Evolutionary conservation across 1,140 invertebrate species (phyloP), one percentile per base, ranked within the genome.

Genomic region (Nephila pilipes): DNA sequence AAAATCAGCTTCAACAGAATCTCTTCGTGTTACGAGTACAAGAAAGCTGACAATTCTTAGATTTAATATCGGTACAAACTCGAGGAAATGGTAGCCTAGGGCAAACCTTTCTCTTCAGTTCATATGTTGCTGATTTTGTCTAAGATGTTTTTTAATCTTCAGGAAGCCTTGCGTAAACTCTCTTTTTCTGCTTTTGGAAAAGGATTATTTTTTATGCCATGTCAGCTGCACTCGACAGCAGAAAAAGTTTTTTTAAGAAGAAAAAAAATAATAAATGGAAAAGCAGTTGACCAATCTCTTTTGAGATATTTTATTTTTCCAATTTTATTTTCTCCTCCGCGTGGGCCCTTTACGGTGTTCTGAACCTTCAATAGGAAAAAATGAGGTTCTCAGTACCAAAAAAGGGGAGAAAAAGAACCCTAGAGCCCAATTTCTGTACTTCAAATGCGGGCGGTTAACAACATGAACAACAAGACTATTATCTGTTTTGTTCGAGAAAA

Each of bases 111-210:
- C n/a, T 83, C 46, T 83, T 25, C 16, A 87, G 85, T 87, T 87
- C 85, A 87, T 87, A 87, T 60, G 55, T 87, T 58, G 85, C 58
- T 87, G 54, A 87, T 87, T 87, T 87, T 87, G 54, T 58, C 29
- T 85, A 46, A 55, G 46, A 85, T 58, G 32, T 58, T 87, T 58
- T 87, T 87, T 58, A 87, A 87, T 87, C 58, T 60, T 87, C 20
- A 36, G 55, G 58, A 87, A 87, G 32, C 85, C 85, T 87, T 87
- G 58, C 55, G 85, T 54, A 60, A 87, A 87, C 85, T 87, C 57
- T 57, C 25, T 22, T 81, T 81, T 54, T 81, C 16, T n/a, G 20
- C 14, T 60, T 87, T 60, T 32, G 16, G 29, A 29, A 54, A 60
- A 60, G 85, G 85, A 87, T 87, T 87, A 60, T 87, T 87, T 87